Percentiles rank a stretch among this genome's conserved stretches.
phyloP scores from a whole-genome alignment of 2,888 invertebrate genomes.

The Dyspetes luteomarginatus region DNA sequence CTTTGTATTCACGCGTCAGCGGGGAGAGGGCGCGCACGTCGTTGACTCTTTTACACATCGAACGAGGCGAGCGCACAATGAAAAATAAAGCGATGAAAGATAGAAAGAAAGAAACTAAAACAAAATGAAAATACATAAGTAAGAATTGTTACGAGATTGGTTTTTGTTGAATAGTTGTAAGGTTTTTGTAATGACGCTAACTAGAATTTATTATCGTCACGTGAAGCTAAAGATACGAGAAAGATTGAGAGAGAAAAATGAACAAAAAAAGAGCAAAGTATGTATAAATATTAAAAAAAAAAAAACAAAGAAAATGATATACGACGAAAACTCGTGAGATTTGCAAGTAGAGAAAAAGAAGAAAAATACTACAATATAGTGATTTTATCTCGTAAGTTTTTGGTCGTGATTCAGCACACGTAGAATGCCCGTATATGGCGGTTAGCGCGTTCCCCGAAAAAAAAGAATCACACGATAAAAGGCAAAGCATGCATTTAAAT shows the following conservation, averaged over 20 bases:
- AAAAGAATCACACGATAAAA: neutral
- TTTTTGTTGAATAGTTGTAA: constrained; percentile 83
- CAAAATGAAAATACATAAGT: constrained; percentile 64
- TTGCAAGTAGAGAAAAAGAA: constrained; percentile 4
- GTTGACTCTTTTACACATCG: neutral
- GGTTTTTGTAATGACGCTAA: constrained; percentile 81
- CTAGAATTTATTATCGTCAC: constrained; percentile 77
- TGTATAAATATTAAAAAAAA: constrained; percentile 27
- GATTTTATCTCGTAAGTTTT: constrained; percentile 61
- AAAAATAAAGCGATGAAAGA: constrained; percentile 47
- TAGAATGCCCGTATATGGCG: constrained; percentile 55
- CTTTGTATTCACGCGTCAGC: neutral
- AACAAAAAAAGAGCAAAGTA: constrained; percentile 37
- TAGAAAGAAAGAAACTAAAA: constrained; percentile 52
- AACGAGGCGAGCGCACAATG: constrained; percentile 41
- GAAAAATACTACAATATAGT: constrained; percentile 52
- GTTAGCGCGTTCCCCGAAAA: constrained; percentile 47
- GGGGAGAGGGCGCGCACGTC: constrained; percentile 20
- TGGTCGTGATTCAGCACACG: constrained; percentile 54
- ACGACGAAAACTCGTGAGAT: constrained; percentile 20
- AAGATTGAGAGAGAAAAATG: constrained; percentile 42
- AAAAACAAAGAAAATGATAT: constrained; percentile 49
- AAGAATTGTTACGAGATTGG: constrained; percentile 80
- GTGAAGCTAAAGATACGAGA: constrained; percentile 47
- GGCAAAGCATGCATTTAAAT: constrained; percentile 8